Evolutionary conservation across 2,113 vertebrate genomes (phyloP).

Genomic region (Athene cunicularia): DNA sequence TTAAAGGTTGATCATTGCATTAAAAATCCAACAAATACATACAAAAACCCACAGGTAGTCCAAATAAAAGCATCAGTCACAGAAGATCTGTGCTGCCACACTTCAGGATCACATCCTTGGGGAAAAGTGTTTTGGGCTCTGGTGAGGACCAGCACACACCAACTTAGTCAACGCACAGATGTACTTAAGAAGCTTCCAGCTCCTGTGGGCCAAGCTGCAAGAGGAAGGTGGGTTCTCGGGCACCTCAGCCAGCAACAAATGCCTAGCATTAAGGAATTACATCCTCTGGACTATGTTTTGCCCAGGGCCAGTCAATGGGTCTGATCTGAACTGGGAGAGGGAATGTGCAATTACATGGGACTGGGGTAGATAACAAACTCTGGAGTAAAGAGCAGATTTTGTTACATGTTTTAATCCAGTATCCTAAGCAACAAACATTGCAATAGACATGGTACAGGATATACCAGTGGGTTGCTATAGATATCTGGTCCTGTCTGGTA

Average conservation of each 20-base stretch:
- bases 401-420: conserved; percentile 25
- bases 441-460: conserved; percentile 22
- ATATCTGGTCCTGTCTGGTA: background rate
- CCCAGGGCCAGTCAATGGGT: rapidly evolving
- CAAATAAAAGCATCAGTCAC: background rate
- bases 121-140: background rate
- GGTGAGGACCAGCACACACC: no score
- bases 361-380: background rate
- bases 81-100: background rate
- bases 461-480: conserved; percentile 40
- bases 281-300: background rate
- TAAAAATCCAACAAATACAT: background rate
- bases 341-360: background rate
- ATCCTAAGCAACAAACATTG: conserved; percentile 23
- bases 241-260: background rate
- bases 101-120: background rate
- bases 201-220: rapidly evolving
- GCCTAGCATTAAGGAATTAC: background rate
- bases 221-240: background rate
- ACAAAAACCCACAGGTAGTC: background rate
- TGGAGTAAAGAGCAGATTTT: background rate
- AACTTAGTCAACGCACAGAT: background rate
- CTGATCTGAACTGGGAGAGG: background rate
- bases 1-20: background rate
- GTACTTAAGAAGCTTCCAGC: background rate